Base-by-base conservation (phyloP, 2,888 invertebrate species). In the Eupithecia pulchellata region DNA sequence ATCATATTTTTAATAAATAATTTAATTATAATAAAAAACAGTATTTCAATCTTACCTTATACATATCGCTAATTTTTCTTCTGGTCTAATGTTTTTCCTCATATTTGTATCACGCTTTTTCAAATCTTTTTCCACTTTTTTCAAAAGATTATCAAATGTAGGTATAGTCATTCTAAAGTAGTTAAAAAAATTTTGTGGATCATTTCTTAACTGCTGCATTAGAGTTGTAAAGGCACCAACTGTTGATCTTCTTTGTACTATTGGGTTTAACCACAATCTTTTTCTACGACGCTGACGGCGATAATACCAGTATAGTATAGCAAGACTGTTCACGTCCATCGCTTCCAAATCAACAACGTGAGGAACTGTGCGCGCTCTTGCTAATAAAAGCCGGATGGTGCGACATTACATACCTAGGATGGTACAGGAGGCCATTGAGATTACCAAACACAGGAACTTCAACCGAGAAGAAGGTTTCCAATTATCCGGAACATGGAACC, bases 211-310 rank as follows among this genome's bases (percentile, higher is more conserved):
- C 69, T 76, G 71, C 66, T 70, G 64, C 74, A 74, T 75, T 72
- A 77, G 72, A 75, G 72, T 74, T 71, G 68, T 72, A 8, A 78
- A 69, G 69, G 69, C 69, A 69, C 69, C 65, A 69, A 75, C 72
- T 73, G 67, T 75, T 76, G 72, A 71, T 76, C 77, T 30, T 73
- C 72, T 75, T 74, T 73, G 69, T 74, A 77, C 72, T 72, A 78
- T 78, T 77, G 77, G 78, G 73, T 78, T 73, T 73, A 78, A 74
- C 75, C 78, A 78, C 73, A 71, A 75, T 75, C 75, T 77, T 76
- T 74, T 77, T 76, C 76, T 71, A 73, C 76, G 72, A 73, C 71
- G 71, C 75, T 73, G 75, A 75, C 77, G 77, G 72, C 77, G 77
- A 77, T 77, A 77, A 76, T 77, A 77, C 75, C 75, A 77, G 75